Base-by-base conservation (phyloP, 2,888 invertebrate genomes). In the Troilus luridus region DNA sequence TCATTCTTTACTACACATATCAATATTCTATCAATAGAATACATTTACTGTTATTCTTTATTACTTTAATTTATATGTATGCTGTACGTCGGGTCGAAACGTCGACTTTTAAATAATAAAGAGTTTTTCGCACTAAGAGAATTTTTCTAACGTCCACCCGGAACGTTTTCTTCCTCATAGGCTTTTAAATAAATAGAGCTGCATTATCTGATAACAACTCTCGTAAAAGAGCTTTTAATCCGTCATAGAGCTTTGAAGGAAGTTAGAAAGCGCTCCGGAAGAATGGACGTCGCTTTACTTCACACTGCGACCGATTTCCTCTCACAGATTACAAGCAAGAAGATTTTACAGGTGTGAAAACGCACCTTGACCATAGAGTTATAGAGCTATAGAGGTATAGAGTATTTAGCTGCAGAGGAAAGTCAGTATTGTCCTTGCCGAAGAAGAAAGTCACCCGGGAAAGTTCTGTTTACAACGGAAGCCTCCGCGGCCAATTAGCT, bases 401-500 rank as follows among this genome's bases (percentile, higher is more conserved):
- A 77, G 72, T 77, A 77, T 77, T 77, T 77, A 77, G 72, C 72
- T 8, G 27, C 9, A 41, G 17, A 77, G 72, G 72, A 77, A 77
- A 77, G 72, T 77, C 72, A 27, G 72, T 77, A 77, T 77, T 77
- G 72, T 77, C 72, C 72, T 77, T 77, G 72, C 27, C 41, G 17
- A 19, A 77, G 72, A 77, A 77, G 72, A 77, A 77, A 77, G 72
- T 77, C 0, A 14, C 41, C 17, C 72, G 72, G 72, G 72, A 77
- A 77, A 77, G 72, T 77, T 77, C 17, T 77, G 27, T 77, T 77
- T 27, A 77, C 72, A 77, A 77, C 21, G 85, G 85, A 85, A 85
- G 85, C 85, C 85, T 56, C 56, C n/a, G 85, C n/a, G 56, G n/a
- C n/a, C 85, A 85, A 85, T 85, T 85, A 85, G 56, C 1, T n/a